Conservation (phyloP, 2,113 vertebrate species). For the Brachypteracias leptosomus region DNA sequence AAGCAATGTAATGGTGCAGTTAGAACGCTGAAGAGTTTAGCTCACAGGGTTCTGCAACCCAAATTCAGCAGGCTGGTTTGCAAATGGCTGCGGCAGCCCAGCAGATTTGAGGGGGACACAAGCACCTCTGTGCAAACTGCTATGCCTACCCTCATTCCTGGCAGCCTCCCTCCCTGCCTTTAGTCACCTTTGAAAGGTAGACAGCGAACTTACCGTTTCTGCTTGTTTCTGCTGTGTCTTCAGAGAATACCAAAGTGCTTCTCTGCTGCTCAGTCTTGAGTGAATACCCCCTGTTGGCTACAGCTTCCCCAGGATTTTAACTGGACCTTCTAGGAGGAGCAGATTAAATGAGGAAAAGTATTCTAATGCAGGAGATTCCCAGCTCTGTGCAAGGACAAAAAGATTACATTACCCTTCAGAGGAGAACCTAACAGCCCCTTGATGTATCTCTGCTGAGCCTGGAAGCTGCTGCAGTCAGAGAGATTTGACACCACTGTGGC, state of each 20-base stretch:
- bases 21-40: not conserved
- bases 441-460: conserved; percentile 33
- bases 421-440: not conserved
- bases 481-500: conserved; percentile 21
- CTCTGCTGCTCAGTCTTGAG: not conserved
- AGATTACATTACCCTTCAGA: not conserved
- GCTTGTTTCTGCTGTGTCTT: not conserved
- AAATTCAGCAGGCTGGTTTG: not conserved
- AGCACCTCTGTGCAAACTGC: not conserved
- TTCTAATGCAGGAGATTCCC: not conserved
- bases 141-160: not conserved
- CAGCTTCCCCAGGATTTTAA: not conserved
- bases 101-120: not conserved
- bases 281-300: not conserved
- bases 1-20: not conserved
- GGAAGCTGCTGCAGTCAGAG: conserved; percentile 24
- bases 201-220: not conserved
- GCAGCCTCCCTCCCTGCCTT: not conserved
- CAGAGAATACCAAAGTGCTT: not conserved
- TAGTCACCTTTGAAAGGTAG: not conserved
- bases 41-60: not conserved
- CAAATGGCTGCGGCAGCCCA: not conserved
- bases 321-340: not conserved
- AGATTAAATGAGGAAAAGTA: not conserved
- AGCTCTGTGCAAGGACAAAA: conserved; percentile 19